Conservation (phyloP, 1,140 invertebrate genomes). For the Monochamus saltuarius region DNA sequence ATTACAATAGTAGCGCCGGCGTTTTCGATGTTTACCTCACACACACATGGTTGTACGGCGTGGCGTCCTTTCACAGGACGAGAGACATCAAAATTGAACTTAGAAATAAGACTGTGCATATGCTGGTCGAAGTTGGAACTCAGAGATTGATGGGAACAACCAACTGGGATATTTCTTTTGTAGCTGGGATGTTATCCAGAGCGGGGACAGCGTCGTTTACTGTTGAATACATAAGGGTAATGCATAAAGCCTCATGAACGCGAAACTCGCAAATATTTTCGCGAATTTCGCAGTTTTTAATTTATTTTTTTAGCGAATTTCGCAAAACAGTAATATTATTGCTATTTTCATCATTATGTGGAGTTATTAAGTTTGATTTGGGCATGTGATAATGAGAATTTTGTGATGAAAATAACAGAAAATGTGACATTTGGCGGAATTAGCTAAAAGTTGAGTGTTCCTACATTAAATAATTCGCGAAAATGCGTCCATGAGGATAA, state of each 20-base stretch:
- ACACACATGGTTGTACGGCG: conserved; percentile 74
- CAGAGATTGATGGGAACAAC: conserved; percentile 73
- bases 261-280: no score
- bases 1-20: conserved; percentile 70
- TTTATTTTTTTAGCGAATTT: no score
- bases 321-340: no score
- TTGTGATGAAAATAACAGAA: no score
- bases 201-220: conserved; percentile 73
- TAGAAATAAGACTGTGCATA: conserved; percentile 68
- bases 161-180: conserved; percentile 72
- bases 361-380: no score
- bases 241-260: neutral
- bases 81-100: conserved; percentile 74
- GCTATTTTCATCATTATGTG: no score
- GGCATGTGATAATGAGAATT: no score
- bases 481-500: no score
- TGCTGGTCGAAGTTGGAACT: conserved; percentile 72
- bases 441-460: no score
- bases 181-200: conserved; percentile 66
- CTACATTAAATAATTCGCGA: no score
- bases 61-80: conserved; percentile 71
- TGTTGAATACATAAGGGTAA: conserved; percentile 70
- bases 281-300: no score
- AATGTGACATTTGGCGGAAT: no score
- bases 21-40: conserved; percentile 66